Percentiles rank a stretch among this genome's conserved stretches.
phyloP scores from a whole-genome alignment of 2,797 vertebrate genomes.

The Enteromius viviparus region DNA sequence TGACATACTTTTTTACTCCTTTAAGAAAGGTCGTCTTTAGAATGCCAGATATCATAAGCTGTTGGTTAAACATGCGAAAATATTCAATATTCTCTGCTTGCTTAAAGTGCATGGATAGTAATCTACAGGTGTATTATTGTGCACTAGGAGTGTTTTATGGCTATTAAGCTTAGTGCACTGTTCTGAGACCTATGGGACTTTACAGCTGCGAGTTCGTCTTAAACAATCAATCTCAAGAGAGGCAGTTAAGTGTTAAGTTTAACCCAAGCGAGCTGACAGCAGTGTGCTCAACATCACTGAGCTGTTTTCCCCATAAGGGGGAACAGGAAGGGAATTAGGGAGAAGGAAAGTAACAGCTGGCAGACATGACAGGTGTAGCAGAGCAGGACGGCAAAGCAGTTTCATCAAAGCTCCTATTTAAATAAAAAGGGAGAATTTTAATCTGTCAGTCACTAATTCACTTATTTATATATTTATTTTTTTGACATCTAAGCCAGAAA shows the following conservation, averaged over 20 bases:
- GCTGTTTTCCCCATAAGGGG: constrained; percentile 11
- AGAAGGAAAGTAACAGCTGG: constrained; percentile 38
- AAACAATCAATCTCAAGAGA: constrained; percentile 27
- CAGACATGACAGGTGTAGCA: constrained; percentile 43
- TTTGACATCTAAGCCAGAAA: neutral
- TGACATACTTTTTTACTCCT: constrained; percentile 67
- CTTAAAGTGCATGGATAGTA: neutral
- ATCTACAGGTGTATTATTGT: constrained; percentile 15
- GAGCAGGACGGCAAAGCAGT: constrained; percentile 22
- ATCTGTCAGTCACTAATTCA: neutral
- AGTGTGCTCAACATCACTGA: constrained; percentile 1
- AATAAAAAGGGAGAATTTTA: neutral
- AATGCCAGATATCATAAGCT: neutral
- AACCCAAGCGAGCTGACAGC: constrained; percentile 13
- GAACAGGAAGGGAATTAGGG: constrained; percentile 14
- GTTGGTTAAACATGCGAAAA: neutral
- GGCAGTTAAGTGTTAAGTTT: constrained; percentile 19
- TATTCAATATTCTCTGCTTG: neutral
- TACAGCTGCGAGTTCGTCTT: constrained; percentile 18
- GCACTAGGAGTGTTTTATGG: neutral
- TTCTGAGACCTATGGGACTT: constrained; percentile 35
- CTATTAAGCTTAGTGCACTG: constrained; percentile 18
- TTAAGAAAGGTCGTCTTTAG: constrained; percentile 40
- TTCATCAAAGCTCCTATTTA: constrained; percentile 20
- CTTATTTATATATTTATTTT: neutral